Conservation (phyloP, 2,888 invertebrate species). For the Trilocha varians region DNA sequence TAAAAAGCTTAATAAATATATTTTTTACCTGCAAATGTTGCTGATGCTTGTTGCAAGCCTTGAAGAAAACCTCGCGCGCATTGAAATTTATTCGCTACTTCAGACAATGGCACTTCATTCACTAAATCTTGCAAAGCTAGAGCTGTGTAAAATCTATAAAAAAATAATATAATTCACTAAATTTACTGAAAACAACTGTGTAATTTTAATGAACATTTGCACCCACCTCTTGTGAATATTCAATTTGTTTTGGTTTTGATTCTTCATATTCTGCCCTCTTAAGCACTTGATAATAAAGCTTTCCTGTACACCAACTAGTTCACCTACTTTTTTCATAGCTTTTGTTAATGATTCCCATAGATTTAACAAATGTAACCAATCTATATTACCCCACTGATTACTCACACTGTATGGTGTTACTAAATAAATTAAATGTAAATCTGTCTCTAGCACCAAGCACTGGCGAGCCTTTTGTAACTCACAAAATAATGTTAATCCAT, state of each 20-base stretch:
- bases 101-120: constrained; percentile 86
- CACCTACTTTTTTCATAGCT: constrained; percentile 89
- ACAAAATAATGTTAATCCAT: constrained; percentile 89
- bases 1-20: not conserved
- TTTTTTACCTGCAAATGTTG: constrained; percentile 89
- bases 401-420: constrained; percentile 95
- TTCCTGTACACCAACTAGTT: constrained; percentile 91
- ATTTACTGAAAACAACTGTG: not conserved
- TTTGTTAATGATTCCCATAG: constrained; percentile 87
- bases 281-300: constrained; percentile 86
- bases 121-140: constrained; percentile 94
- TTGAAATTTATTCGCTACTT: constrained; percentile 88
- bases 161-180: not conserved
- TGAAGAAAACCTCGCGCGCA: constrained; percentile 93
- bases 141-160: constrained; percentile 86
- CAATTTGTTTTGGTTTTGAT: constrained; percentile 67
- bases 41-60: constrained; percentile 93
- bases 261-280: constrained; percentile 76
- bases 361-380: constrained; percentile 86
- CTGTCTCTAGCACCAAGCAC: constrained; percentile 93
- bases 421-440: constrained; percentile 94
- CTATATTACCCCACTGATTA: constrained; percentile 83
- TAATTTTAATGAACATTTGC: not conserved
- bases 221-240: constrained; percentile 77
- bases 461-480: constrained; percentile 92